These are phyloP conservation scores for Lagorchestes hirsutus DNA, from an alignment of 2,797 vertebrate genomes.

Conservation along the genomic window DNA sequence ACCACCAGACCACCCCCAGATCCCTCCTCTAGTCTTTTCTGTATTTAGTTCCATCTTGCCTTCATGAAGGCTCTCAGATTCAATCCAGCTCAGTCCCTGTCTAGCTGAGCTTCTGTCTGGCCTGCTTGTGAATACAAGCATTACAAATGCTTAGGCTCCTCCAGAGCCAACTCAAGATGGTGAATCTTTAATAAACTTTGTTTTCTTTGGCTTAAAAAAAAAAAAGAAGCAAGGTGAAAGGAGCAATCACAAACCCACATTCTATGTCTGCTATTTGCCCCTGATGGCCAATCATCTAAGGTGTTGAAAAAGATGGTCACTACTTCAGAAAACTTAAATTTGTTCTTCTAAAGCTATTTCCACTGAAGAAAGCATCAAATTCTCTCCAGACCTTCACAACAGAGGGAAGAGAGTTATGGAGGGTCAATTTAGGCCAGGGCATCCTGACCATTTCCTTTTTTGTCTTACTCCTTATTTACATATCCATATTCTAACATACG, in stretches of 20 bases:
- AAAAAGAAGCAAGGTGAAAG: conserved; percentile 35
- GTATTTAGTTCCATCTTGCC: too few species aligned
- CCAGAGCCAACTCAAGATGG: too few species aligned
- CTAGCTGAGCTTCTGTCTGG: too few species aligned
- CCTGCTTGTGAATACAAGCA: too few species aligned
- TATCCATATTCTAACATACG: not conserved
- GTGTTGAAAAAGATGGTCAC: not conserved
- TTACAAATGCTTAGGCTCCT: too few species aligned
- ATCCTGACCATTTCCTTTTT: not conserved
- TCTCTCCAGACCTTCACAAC: not conserved
- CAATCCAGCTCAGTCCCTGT: too few species aligned
- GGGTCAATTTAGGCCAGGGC: not conserved
- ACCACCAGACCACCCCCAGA: too few species aligned
- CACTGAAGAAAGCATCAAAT: not conserved
- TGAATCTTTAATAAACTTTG: too few species aligned
- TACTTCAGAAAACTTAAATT: not conserved
- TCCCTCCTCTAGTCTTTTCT: too few species aligned
- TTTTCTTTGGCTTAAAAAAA: not conserved
- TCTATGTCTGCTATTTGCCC: conserved; percentile 39
- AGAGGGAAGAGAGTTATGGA: conserved; percentile 22
- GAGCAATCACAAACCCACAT: conserved; percentile 12
- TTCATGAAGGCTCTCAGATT: too few species aligned
- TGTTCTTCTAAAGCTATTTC: conserved; percentile 16
- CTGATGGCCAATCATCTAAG: not conserved
- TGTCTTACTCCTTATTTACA: not conserved